A percentile compares a stretch with the other conserved stretches of the same genome.
Evolutionary conservation across 2,113 vertebrate genomes (phyloP).

Genomic region (Nestor notabilis): DNA sequence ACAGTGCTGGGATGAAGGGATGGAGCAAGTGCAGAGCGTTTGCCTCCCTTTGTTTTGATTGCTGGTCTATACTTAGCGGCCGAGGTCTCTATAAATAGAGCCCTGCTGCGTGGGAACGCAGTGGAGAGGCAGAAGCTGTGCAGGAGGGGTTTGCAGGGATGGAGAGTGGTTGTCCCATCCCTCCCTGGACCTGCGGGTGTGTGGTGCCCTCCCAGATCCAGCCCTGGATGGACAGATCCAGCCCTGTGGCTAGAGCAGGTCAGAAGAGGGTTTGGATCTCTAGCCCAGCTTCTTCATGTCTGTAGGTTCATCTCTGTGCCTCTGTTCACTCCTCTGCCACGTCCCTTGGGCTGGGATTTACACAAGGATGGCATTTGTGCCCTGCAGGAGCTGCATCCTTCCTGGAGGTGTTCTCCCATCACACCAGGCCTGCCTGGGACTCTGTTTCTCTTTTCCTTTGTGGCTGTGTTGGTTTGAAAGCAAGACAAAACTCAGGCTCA

Average conservation of each 20-base stretch:
- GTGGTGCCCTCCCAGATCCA: background rate
- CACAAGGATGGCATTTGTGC: background rate
- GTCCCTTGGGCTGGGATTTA: background rate
- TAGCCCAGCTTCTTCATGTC: background rate
- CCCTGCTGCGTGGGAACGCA: conserved; percentile 29
- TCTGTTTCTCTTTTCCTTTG: background rate
- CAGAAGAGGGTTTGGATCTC: background rate
- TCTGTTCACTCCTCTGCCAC: background rate
- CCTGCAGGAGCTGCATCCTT: background rate
- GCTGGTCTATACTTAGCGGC: conserved; percentile 56
- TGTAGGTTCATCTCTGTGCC: background rate
- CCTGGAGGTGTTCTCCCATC: background rate
- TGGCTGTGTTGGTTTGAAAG: background rate
- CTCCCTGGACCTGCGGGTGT: background rate
- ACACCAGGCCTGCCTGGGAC: background rate
- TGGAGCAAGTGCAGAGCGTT: background rate
- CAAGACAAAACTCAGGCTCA: background rate
- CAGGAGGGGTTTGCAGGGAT: background rate
- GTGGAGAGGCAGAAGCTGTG: background rate
- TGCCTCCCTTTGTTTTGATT: conserved; percentile 33
- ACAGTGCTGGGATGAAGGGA: background rate
- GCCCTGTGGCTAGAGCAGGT: background rate
- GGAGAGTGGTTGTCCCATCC: fast-evolving
- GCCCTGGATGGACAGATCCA: background rate
- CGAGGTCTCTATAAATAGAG: conserved; percentile 45